Conservation (phyloP, 1,140 invertebrate genomes). For the Dreissena polymorpha region DNA sequence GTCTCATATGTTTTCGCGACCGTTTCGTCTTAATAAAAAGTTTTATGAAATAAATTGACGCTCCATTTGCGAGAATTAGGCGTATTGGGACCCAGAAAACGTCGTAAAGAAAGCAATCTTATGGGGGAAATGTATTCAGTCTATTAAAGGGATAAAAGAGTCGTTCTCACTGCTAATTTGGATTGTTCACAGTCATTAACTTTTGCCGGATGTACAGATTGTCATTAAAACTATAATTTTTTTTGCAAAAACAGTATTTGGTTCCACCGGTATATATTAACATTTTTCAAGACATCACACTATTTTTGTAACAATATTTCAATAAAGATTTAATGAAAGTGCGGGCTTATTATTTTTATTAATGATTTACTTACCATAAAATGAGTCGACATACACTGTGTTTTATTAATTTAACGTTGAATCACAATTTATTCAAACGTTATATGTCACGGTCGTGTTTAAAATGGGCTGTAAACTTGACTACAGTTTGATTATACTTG, state of each 20-base stretch:
- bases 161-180: background rate
- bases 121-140: slow-evolving; percentile 11
- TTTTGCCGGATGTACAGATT: background rate
- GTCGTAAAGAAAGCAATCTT: slow-evolving; percentile 21
- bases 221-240: background rate
- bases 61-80: slow-evolving; percentile 45
- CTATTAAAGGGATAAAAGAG: slow-evolving; percentile 10
- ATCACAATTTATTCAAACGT: no score
- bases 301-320: no score
- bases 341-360: no score
- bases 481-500: no score
- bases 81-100: slow-evolving; percentile 32
- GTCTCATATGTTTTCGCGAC: slow-evolving; percentile 51
- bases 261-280: background rate
- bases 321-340: no score
- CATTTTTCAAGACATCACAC: slow-evolving; percentile 21
- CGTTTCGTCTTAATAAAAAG: slow-evolving; percentile 12
- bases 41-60: slow-evolving; percentile 35
- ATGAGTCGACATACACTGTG: no score
- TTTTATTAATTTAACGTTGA: no score
- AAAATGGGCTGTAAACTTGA: no score
- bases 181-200: background rate
- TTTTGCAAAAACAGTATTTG: background rate
- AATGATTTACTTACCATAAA: no score
- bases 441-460: no score